Conservation (phyloP, 1,140 invertebrate genomes). For the Magallana ariakensis region DNA sequence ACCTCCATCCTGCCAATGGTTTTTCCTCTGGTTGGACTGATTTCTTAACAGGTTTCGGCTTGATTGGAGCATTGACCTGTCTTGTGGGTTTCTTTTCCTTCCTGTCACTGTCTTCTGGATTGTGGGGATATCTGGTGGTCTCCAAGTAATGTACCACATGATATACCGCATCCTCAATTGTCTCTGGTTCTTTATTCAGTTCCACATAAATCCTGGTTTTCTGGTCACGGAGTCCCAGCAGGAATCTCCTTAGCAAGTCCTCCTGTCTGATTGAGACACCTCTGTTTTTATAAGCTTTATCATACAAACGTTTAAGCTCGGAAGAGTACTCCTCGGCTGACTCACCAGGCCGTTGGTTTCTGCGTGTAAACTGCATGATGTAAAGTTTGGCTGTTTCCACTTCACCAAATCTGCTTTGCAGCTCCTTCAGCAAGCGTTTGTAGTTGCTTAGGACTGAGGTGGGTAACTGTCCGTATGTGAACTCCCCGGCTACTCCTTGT, state of each 20-base stretch:
- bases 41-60: background rate
- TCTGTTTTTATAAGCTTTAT: constrained; percentile 45
- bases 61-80: background rate
- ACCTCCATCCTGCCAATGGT: background rate
- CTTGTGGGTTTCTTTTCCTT: constrained; percentile 20
- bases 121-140: constrained; percentile 3
- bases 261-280: constrained; percentile 14
- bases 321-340: constrained; percentile 42
- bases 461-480: too few relatives aligned
- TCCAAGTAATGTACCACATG: constrained; percentile 8
- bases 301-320: constrained; percentile 48
- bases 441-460: too few relatives aligned
- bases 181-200: constrained; percentile 14
- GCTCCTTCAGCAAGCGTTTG: too few relatives aligned
- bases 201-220: background rate
- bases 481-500: too few relatives aligned
- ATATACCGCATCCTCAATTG: background rate
- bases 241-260: constrained; percentile 39
- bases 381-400: too few relatives aligned
- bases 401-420: too few relatives aligned
- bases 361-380: too few relatives aligned
- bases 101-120: background rate
- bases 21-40: background rate
- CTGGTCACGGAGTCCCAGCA: background rate
- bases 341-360: too few relatives aligned